A percentile compares a stretch with the other conserved stretches of the same genome.
phyloP scores from a whole-genome alignment of 2,797 vertebrate genomes.

The Sphenopsis melanotis region DNA sequence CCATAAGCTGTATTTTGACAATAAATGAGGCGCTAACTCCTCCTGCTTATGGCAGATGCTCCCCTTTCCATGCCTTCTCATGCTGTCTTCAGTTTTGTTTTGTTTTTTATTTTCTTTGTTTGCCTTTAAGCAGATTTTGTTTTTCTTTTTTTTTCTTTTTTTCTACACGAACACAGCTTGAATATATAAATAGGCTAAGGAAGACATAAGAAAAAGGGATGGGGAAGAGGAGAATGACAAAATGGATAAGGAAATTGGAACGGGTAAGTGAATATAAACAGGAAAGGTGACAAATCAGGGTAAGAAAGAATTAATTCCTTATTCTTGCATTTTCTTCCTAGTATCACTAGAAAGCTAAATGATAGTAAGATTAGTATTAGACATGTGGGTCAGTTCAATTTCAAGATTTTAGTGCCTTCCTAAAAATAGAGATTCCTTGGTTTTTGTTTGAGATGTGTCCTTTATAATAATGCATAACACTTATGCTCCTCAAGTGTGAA shows the following conservation, averaged over 20 bases:
- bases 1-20: slow-evolving; percentile 26
- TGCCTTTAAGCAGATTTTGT: not conserved
- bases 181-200: not conserved
- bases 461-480: not conserved
- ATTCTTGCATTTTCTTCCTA: not conserved
- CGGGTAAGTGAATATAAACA: not conserved
- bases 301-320: not conserved
- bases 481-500: not conserved
- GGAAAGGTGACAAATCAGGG: not conserved
- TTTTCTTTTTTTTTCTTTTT: too few species aligned
- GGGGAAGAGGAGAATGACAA: not conserved
- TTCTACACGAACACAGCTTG: not conserved
- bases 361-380: not conserved
- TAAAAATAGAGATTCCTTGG: not conserved
- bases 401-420: not conserved
- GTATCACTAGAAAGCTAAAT: not conserved
- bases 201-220: not conserved
- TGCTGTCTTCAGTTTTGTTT: not conserved
- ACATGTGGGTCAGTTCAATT: not conserved
- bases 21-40: not conserved
- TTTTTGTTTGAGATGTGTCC: not conserved
- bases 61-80: not conserved
- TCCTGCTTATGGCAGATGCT: not conserved
- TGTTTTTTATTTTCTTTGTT: not conserved
- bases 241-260: not conserved